Evolutionary conservation across 2,113 vertebrate species (phyloP), one percentile per base, ranked within the genome.

Genomic region (Pollimyrus isidori): DNA sequence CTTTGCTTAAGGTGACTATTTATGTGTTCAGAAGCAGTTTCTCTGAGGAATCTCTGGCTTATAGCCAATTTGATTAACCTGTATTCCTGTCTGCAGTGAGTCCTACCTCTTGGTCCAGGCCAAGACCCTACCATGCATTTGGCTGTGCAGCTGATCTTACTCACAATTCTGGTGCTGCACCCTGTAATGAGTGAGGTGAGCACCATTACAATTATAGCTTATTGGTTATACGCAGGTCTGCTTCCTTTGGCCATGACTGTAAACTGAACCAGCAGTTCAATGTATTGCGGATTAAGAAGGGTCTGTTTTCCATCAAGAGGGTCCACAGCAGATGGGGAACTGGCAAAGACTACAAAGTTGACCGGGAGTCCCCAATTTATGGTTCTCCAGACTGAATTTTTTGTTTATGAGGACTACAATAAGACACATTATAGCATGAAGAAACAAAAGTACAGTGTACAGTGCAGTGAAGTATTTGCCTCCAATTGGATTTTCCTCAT

Each of bases 271-370:
- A 82, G 88, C 26, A 88, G 45, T 11, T 46, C 42, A 13, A 39
- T 26, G 49, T 82, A 48, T 35, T 83, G 49, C 26, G 49, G 62
- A 65, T 89, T 19, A 86, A 45, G 42, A 35, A 85, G 87, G 89
- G 90, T 89, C 87, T 83, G 88, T 83, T 88, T 91, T 62, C 90
- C 85, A 65, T 52, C 82, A 65, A 65, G 80, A n/a, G 82, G 73
- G 90, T 48, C 3, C 85, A 90, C 87, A 90, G 91, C 89, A 93
- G 91, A 91, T 91, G 91, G 85, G 91, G 90, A 86, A 58, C 88
- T 92, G 91, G 91, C 91, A 87, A 80, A 52, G 82, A 76, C 6
- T 62, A 82, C 87, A 90, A 87, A 80, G 90, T 0, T 0, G 0
- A 1, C 65, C 45, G 89, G 45, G 87, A 85, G 80, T 46, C 1